Conservation (phyloP, 2,113 vertebrate species). For the Sminthopsis crassicaudata region DNA sequence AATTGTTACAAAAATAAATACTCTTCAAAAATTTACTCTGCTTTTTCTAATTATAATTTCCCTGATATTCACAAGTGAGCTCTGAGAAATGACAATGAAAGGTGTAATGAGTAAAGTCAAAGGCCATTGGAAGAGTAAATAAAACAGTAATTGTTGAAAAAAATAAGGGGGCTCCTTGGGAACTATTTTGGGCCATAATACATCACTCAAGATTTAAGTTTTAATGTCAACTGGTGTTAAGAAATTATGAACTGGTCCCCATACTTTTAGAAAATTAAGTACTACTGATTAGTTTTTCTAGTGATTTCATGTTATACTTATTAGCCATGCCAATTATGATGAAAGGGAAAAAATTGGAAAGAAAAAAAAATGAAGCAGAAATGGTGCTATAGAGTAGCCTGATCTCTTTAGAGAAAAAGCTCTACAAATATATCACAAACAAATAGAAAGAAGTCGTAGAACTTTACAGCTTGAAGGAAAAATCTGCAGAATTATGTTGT, state of each 20-base stretch:
- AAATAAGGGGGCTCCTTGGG: background rate
- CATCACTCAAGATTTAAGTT: background rate
- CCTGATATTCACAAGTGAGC: constrained; percentile 47
- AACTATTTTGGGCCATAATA: background rate
- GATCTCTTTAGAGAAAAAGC: constrained; percentile 39
- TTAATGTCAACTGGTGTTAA: background rate
- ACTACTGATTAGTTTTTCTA: background rate
- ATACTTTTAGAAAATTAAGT: background rate
- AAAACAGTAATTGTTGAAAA: background rate
- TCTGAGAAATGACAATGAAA: constrained; percentile 28
- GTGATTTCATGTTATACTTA: background rate
- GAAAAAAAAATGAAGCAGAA: constrained; percentile 10
- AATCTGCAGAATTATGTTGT: background rate
- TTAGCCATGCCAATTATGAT: background rate
- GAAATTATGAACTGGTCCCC: background rate
- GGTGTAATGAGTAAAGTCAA: background rate
- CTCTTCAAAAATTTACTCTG: constrained; percentile 51
- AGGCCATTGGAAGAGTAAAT: background rate
- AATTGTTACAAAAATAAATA: constrained; percentile 65
- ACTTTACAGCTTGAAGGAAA: background rate
- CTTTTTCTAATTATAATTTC: constrained; percentile 38
- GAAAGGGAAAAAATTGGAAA: background rate
- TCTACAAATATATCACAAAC: background rate
- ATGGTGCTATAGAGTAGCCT: background rate
- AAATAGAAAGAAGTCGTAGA: background rate